Evolutionary conservation across 1,140 invertebrate species (phyloP), one percentile per base, ranked within the genome.

Genomic region (Brachionus paranguensis): DNA sequence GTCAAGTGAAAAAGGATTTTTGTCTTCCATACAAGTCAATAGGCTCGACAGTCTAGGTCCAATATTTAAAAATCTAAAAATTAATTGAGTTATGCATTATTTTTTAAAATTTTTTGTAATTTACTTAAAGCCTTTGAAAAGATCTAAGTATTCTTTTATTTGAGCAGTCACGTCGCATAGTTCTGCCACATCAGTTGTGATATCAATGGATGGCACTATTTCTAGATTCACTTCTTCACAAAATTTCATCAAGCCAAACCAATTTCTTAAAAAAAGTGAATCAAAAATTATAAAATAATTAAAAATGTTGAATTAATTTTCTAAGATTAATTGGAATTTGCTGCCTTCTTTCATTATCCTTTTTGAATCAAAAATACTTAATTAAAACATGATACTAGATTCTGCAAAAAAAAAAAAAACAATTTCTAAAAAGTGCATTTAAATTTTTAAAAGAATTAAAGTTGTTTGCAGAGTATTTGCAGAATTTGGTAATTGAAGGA

Each of bases 161-260:
- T 60, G 8, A 29, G 4, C 10, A 33, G 65, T 43, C 3, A 81
- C 78, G 14, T 81, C 78, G 33, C 64, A 60, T 11, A 81, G 24
- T 27, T 81, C 53, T 11, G 78, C 78, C 6, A 81, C 78, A 68
- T 81, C 78, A 2, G 20, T 81, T 24, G 53, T 68, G 20, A 81
- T 81, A 27, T 81, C 78, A 27, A 81, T 81, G 1, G 78, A 60
- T 10, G 78, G 78, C 3, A 81, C 78, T 43, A 81, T 68, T 60
- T 81, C 78, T 47, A 81, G 33, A 68, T 68, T 81, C 3, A 81
- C 78, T 43, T 81, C 78, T 60, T 81, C 53, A 17, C 78, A 81
- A 47, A 81, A 81, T 64, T 81, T 81, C 78, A 81, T 81, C 78
- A 81, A 47, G 41, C 78, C 78, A 64, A 81, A 81, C 78, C 78